These are phyloP conservation scores for Agriopis leucophaearia DNA, from an alignment of 2,888 invertebrate species.

Conservation along the genomic window DNA sequence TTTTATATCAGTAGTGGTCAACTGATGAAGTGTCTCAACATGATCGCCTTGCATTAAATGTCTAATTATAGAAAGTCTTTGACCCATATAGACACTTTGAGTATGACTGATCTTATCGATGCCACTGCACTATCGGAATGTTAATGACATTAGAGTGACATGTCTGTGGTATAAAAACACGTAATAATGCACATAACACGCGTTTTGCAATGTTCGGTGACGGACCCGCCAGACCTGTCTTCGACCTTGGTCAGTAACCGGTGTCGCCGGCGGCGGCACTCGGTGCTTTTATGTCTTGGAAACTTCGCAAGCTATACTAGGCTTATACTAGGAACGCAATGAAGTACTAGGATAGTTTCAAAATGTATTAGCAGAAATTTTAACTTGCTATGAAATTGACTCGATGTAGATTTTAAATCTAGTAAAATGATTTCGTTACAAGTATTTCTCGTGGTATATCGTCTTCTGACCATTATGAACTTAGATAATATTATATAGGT, in stretches of 20 bases:
- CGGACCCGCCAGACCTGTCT: slow-evolving; percentile 64
- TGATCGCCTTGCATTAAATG: no score
- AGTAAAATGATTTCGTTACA: no score
- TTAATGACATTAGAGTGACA: slow-evolving; percentile 28
- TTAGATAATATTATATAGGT: no score
- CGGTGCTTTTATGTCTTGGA: slow-evolving; percentile 49
- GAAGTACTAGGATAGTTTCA: background rate
- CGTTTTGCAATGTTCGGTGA: slow-evolving; percentile 39
- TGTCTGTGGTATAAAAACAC: slow-evolving; percentile 25
- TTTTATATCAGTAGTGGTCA: no score
- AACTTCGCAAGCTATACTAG: slow-evolving; percentile 44
- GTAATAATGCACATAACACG: slow-evolving; percentile 40
- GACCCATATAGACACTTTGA: no score
- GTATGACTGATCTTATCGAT: background rate
- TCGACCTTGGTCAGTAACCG: slow-evolving; percentile 73
- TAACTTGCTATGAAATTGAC: no score
- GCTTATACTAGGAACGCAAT: background rate
- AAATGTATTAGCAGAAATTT: background rate
- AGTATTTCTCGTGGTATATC: no score
- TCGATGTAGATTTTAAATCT: no score
- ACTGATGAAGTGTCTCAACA: no score
- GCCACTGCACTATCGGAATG: slow-evolving; percentile 13
- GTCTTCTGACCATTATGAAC: no score
- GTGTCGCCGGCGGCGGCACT: slow-evolving; percentile 43
- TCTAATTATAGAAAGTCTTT: no score